A percentile compares a stretch with the other conserved stretches of the same genome.
Evolutionary conservation across 2,113 vertebrate genomes (phyloP).

Genomic region (Halichoeres trimaculatus): DNA sequence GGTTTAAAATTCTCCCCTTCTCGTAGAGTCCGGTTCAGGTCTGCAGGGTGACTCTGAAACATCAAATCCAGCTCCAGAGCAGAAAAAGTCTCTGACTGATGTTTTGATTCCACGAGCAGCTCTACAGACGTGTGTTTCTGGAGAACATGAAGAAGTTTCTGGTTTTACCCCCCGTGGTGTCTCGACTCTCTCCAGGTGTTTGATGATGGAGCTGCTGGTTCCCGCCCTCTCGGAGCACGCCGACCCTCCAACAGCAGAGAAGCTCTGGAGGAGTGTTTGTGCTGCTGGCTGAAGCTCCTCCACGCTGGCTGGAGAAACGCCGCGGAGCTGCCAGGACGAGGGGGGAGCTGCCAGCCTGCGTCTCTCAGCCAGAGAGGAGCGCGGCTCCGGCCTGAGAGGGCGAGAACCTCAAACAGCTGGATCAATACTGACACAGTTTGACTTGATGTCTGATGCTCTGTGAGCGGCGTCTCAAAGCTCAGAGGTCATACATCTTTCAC

Average conservation of each 20-base stretch:
- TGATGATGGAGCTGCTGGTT: neutral
- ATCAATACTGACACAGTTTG: conserved; percentile 28
- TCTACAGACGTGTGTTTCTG: no score
- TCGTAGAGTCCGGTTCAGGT: no score
- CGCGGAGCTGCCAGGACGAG: conserved; percentile 39
- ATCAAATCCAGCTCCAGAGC: no score
- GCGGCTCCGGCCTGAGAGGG: conserved; percentile 15
- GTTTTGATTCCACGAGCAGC: no score
- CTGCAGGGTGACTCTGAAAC: no score
- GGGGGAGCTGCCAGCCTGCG: conserved; percentile 25
- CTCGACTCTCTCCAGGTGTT: neutral
- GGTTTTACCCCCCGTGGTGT: neutral
- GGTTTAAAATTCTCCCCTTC: no score
- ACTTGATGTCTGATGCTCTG: conserved; percentile 39
- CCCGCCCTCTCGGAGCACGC: neutral
- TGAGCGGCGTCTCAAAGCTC: conserved; percentile 15
- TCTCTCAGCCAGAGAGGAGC: conserved; percentile 2
- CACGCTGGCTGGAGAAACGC: conserved; percentile 30
- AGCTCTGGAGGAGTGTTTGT: neutral
- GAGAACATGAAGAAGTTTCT: neutral
- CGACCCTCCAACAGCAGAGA: neutral
- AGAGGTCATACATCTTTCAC: neutral
- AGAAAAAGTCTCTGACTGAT: no score
- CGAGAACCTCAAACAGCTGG: conserved; percentile 10
- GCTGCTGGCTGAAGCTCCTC: conserved; percentile 26